phyloP scores from a whole-genome alignment of 1,140 invertebrate species.

The Subanguina moxae region DNA sequence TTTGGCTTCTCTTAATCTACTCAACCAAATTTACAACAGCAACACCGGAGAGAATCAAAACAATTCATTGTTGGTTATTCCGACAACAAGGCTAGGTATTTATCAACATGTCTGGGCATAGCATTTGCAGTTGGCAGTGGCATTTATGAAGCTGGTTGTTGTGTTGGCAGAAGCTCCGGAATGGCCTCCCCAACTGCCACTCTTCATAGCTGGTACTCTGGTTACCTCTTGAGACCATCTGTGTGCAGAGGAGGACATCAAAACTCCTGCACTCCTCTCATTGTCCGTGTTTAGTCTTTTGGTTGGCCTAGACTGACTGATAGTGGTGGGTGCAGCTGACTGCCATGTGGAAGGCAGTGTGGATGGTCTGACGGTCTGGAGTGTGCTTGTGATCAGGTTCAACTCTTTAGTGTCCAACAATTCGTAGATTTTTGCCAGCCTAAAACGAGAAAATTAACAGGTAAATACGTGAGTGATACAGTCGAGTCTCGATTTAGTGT shows the following conservation, averaged over 20 bases:
- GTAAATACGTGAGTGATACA: too few relatives aligned
- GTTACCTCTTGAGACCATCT: background rate
- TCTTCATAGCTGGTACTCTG: slow-evolving; percentile 46
- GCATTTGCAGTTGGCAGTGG: slow-evolving; percentile 17
- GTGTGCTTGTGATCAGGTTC: slow-evolving; percentile 32
- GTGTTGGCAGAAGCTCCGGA: slow-evolving; percentile 36
- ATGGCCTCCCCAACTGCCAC: slow-evolving; percentile 55
- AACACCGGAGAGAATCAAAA: background rate
- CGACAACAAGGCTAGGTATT: background rate
- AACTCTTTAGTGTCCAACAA: slow-evolving; percentile 52
- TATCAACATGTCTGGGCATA: slow-evolving; percentile 21
- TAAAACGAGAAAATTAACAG: too few relatives aligned
- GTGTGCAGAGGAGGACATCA: background rate
- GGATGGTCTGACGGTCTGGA: slow-evolving; percentile 44
- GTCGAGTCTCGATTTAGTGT: too few relatives aligned
- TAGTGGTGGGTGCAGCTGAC: too few relatives aligned
- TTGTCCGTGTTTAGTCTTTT: slow-evolving; percentile 13
- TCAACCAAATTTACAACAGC: too few relatives aligned
- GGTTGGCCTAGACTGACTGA: background rate
- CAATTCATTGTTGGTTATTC: slow-evolving; percentile 1
- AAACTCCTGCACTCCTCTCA: background rate
- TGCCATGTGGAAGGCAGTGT: background rate
- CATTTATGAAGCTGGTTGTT: background rate
- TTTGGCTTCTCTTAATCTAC: too few relatives aligned
- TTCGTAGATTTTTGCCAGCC: slow-evolving; percentile 34